These are phyloP conservation scores for Diarsia dahlii DNA, from an alignment of 2,888 invertebrate genomes.

Conservation along the genomic window DNA sequence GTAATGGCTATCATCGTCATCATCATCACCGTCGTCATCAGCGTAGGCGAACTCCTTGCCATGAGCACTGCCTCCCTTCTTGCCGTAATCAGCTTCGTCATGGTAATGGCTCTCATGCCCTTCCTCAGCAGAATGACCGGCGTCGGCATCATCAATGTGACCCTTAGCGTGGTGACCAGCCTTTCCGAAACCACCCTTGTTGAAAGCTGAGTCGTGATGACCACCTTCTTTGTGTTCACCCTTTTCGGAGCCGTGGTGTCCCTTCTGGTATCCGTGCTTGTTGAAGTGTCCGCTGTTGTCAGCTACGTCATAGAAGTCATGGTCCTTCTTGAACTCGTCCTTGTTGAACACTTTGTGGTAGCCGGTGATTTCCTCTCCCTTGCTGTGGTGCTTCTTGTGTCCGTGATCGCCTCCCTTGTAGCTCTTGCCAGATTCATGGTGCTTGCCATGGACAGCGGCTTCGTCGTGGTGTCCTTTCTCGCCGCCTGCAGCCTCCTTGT, in stretches of 20 bases:
- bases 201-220: constrained; percentile 88
- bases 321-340: constrained; percentile 95
- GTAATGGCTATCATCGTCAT: constrained; percentile 67
- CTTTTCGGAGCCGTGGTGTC: constrained; percentile 89
- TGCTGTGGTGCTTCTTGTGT: constrained; percentile 91
- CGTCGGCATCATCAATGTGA: constrained; percentile 87
- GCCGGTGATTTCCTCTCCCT: constrained; percentile 93
- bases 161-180: constrained; percentile 91
- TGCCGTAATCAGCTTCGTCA: constrained; percentile 89
- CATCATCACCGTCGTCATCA: constrained; percentile 79
- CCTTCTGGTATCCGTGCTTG: constrained; percentile 91
- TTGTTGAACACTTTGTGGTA: constrained; percentile 94
- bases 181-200: constrained; percentile 89
- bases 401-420: constrained; percentile 91
- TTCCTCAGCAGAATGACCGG: constrained; percentile 90
- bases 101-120: constrained; percentile 90
- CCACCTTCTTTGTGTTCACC: constrained; percentile 91
- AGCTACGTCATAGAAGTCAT: constrained; percentile 94
- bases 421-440: constrained; percentile 88
- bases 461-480: constrained; percentile 90
- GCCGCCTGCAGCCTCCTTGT: constrained; percentile 88
- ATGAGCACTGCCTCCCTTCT: constrained; percentile 87
- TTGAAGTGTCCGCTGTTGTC: constrained; percentile 92
- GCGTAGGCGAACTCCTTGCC: constrained; percentile 87
- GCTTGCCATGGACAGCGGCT: constrained; percentile 89